These are phyloP conservation scores for Endomychus coccineus DNA, from an alignment of 2,888 invertebrate genomes.

Conservation along the genomic window DNA sequence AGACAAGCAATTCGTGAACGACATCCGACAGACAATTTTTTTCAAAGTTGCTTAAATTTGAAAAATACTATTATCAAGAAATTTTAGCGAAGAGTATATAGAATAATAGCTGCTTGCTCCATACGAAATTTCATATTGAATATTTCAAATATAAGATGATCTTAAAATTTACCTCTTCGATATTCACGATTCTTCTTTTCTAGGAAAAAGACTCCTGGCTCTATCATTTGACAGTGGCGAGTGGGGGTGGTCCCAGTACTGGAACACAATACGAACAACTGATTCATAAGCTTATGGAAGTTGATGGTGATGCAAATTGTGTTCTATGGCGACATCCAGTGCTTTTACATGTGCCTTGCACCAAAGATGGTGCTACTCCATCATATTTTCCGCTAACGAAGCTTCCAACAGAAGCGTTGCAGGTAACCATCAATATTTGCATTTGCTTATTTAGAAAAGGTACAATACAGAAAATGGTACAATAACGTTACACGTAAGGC, in stretches of 20 bases:
- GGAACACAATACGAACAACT: slow-evolving; percentile 96
- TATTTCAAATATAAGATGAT: too few species aligned
- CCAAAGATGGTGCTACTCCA: slow-evolving; percentile 77
- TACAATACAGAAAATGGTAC: too few species aligned
- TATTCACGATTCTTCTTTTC: slow-evolving; percentile 14
- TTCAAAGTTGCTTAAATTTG: too few species aligned
- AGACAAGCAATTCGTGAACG: too few species aligned
- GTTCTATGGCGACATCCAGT: slow-evolving; percentile 92
- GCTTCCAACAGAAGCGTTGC: slow-evolving; percentile 78
- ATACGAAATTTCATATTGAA: too few species aligned
- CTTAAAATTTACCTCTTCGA: neutral
- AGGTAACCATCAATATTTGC: slow-evolving; percentile 45
- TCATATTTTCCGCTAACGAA: slow-evolving; percentile 76
- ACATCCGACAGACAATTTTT: too few species aligned
- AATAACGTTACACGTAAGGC: too few species aligned
- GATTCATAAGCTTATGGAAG: slow-evolving; percentile 93
- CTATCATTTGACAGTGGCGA: slow-evolving; percentile 83
- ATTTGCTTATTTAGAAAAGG: too few species aligned
- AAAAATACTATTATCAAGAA: too few species aligned
- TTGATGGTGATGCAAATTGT: slow-evolving; percentile 87
- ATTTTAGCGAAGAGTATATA: too few species aligned
- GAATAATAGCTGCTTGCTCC: too few species aligned
- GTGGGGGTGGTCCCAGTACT: slow-evolving; percentile 82
- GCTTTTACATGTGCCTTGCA: slow-evolving; percentile 61
- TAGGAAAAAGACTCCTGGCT: slow-evolving; percentile 83